Conservation (phyloP, 1,140 invertebrate genomes). For the Papilio polyxenes region DNA sequence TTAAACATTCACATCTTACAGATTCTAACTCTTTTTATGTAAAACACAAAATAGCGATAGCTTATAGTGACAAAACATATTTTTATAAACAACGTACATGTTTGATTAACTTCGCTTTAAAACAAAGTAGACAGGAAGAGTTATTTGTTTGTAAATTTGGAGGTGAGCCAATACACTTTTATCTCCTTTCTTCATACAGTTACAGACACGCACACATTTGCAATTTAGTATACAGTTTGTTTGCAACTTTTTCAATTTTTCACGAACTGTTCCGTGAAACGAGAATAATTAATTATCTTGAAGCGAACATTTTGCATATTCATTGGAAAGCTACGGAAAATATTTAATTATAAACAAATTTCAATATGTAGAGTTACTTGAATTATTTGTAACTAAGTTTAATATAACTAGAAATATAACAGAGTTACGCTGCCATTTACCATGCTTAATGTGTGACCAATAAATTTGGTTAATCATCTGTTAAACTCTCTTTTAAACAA, state of each 20-base stretch:
- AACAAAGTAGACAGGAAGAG: not conserved
- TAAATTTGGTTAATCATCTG: too few relatives aligned
- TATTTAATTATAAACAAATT: slow-evolving; percentile 3
- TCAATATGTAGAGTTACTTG: not conserved
- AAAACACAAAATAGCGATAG: too few relatives aligned
- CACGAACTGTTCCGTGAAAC: not conserved
- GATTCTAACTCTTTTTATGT: too few relatives aligned
- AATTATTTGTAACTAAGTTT: not conserved
- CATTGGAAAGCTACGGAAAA: not conserved
- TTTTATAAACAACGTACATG: too few relatives aligned
- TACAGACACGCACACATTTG: not conserved
- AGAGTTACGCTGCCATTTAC: too few relatives aligned
- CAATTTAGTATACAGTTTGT: not conserved
- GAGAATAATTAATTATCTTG: slow-evolving; percentile 15
- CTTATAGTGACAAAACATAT: too few relatives aligned
- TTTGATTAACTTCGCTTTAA: too few relatives aligned
- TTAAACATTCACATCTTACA: too few relatives aligned
- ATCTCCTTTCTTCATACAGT: not conserved
- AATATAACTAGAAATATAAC: too few relatives aligned
- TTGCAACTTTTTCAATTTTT: slow-evolving; percentile 22
- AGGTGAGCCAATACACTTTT: not conserved
- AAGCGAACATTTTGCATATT: slow-evolving; percentile 19
- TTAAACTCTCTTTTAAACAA: too few relatives aligned
- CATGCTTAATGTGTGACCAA: too few relatives aligned
- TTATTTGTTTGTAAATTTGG: not conserved